phyloP scores from a whole-genome alignment of 2,797 vertebrate species.

The Gymnothorax javanicus region DNA sequence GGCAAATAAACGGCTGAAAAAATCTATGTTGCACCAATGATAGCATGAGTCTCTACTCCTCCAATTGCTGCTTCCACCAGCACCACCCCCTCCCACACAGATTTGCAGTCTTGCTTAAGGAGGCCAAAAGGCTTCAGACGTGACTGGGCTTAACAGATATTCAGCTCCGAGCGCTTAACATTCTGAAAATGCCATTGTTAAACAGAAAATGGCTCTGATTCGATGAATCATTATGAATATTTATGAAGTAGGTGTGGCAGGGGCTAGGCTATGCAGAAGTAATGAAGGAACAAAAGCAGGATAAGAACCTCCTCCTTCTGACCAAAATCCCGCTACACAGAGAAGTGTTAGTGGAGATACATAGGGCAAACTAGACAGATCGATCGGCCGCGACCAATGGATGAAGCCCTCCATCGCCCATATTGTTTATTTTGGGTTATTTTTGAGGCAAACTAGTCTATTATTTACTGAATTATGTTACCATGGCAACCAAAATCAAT shows the following conservation, averaged over 20 bases:
- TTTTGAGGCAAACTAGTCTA: too few species aligned
- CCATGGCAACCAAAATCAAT: too few species aligned
- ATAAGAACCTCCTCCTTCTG: neutral
- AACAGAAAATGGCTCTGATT: neutral
- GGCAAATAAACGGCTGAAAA: neutral
- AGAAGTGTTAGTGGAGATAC: neutral
- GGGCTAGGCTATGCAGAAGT: neutral
- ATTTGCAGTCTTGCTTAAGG: neutral
- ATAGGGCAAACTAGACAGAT: neutral
- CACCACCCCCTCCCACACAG: too few species aligned
- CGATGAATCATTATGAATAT: neutral
- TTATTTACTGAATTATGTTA: too few species aligned
- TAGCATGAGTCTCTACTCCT: neutral
- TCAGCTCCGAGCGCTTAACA: neutral
- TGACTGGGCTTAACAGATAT: neutral
- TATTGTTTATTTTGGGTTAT: too few species aligned
- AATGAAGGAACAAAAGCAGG: neutral
- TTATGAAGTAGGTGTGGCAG: neutral
- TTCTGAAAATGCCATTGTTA: neutral
- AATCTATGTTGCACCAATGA: neutral
- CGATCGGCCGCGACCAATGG: too few species aligned
- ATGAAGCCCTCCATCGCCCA: too few species aligned
- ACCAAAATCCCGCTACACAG: neutral
- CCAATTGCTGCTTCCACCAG: neutral
- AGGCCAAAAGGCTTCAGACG: neutral